Percentiles rank a stretch among this genome's conserved stretches.
phyloP scores from a whole-genome alignment of 2,113 vertebrate species.

The Bambusicola thoracicus region DNA sequence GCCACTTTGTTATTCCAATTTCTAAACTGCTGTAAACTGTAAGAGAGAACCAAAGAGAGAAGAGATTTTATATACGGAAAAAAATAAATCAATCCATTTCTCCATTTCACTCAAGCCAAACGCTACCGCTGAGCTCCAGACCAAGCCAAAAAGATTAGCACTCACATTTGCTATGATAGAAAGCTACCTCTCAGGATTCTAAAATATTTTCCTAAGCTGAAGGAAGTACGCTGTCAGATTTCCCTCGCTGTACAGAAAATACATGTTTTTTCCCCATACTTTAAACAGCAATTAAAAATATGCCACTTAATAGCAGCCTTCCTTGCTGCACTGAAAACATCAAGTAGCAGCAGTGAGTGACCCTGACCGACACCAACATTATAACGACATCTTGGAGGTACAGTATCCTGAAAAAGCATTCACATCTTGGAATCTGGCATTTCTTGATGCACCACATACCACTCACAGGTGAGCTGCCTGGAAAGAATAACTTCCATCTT shows the following conservation, averaged over 20 bases:
- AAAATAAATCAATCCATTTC: constrained; percentile 14
- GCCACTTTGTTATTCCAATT: neutral
- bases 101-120: neutral
- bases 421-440: neutral
- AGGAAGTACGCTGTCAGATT: neutral
- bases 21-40: neutral
- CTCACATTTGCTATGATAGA: neutral
- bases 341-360: neutral
- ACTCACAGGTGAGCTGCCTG: neutral
- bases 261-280: neutral
- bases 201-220: neutral
- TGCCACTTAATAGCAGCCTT: neutral
- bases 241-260: neutral
- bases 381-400: neutral
- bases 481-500: neutral
- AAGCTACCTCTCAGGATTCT: neutral
- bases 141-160: neutral
- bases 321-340: neutral
- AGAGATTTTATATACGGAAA: neutral
- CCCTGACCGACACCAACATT: neutral
- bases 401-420: neutral
- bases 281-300: neutral
- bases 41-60: neutral
- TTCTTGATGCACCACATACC: neutral
- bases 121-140: neutral